Evolutionary conservation across 2,797 vertebrate genomes (phyloP).

Genomic region (Peromyscus nudipes): DNA sequence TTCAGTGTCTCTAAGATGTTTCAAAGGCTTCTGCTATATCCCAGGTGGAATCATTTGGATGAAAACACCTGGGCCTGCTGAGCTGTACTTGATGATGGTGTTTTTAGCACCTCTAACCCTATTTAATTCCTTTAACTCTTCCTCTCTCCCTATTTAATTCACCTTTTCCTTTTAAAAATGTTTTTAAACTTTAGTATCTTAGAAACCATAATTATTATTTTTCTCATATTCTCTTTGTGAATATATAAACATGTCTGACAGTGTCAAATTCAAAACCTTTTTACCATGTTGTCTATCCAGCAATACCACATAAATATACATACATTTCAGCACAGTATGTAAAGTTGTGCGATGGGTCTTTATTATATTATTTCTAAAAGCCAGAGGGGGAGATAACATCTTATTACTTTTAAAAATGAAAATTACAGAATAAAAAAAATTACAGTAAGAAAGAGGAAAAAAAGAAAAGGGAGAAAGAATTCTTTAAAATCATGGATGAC

Average conservation of each 20-base stretch:
- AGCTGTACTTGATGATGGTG: not conserved
- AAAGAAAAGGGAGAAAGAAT: not conserved
- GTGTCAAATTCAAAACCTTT: not conserved
- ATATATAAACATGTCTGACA: not conserved
- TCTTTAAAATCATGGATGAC: not conserved
- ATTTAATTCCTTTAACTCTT: not conserved
- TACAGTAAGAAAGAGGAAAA: not conserved
- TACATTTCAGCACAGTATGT: not conserved
- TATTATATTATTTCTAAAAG: not conserved
- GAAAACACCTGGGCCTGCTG: not conserved
- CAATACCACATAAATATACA: not conserved
- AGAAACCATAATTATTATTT: not conserved
- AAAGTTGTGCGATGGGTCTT: not conserved
- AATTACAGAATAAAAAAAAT: not conserved
- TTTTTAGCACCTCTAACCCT: not conserved
- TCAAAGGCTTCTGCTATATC: not conserved
- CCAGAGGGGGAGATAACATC: not conserved
- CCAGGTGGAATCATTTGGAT: not conserved
- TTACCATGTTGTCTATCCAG: not conserved
- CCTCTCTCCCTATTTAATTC: not conserved
- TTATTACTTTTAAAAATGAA: slow-evolving; percentile 30
- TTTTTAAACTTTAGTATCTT: not conserved
- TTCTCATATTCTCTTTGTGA: not conserved
- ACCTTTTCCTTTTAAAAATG: not conserved
- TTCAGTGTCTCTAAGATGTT: not conserved